phyloP scores from a whole-genome alignment of 2,113 vertebrate genomes.

The Elachura formosa region DNA sequence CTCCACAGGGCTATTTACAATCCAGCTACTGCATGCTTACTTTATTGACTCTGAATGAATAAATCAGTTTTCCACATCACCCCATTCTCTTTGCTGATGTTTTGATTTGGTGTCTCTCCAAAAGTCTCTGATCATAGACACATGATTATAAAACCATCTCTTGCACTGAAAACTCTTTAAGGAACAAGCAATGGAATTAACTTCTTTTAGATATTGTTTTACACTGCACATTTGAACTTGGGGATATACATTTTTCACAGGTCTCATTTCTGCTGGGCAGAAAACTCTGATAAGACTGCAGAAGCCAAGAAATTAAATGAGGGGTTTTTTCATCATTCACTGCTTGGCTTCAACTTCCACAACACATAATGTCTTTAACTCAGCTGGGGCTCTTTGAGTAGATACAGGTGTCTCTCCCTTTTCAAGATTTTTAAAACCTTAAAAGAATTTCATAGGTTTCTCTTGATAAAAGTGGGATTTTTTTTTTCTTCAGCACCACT shows the following conservation, averaged over 20 bases:
- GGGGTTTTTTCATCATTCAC: neutral
- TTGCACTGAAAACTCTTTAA: slow-evolving; percentile 58
- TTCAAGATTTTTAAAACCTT: neutral
- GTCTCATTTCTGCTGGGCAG: slow-evolving; percentile 9
- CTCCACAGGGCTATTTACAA: slow-evolving; percentile 63
- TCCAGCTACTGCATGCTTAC: slow-evolving; percentile 70
- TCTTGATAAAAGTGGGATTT: neutral
- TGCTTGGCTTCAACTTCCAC: neutral
- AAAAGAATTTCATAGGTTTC: neutral
- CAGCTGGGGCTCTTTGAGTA: neutral
- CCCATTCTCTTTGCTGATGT: slow-evolving; percentile 52
- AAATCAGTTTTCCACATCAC: slow-evolving; percentile 71
- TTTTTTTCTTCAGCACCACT: neutral
- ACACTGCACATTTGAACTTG: slow-evolving; percentile 48
- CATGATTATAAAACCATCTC: slow-evolving; percentile 66
- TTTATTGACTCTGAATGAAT: slow-evolving; percentile 69
- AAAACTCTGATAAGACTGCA: neutral
- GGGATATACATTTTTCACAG: slow-evolving; percentile 32
- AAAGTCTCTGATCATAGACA: slow-evolving; percentile 59
- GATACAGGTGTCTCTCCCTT: neutral
- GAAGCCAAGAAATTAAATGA: slow-evolving; percentile 40
- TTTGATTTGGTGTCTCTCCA: slow-evolving; percentile 63
- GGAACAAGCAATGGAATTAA: slow-evolving; percentile 46
- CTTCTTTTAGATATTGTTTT: slow-evolving; percentile 50
- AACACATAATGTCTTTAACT: neutral